Conservation (phyloP, 1,140 invertebrate genomes). For the Drosophila azteca region DNA sequence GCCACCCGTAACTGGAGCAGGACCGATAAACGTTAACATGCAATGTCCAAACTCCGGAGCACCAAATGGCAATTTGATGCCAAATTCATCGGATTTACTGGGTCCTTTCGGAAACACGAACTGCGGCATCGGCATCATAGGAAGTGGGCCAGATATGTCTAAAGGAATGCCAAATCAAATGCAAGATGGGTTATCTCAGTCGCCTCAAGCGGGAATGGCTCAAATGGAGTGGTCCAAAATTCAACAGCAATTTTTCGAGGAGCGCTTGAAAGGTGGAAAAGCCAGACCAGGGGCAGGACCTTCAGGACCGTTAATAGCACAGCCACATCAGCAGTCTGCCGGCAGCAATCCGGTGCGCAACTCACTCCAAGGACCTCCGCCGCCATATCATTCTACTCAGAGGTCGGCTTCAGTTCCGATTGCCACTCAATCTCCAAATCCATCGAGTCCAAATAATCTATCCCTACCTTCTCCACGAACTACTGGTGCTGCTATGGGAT, state of each 20-base stretch:
- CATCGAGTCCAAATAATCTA: constrained; percentile 89
- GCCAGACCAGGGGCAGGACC: constrained; percentile 19
- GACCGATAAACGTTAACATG: constrained; percentile 32
- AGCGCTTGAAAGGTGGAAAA: constrained; percentile 84
- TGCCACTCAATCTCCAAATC: constrained; percentile 89
- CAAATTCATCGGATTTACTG: constrained; percentile 57
- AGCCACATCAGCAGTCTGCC: constrained; percentile 17
- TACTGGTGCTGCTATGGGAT: constrained; percentile 85
- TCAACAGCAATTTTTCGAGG: constrained; percentile 92
- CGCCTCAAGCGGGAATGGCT: constrained; percentile 24
- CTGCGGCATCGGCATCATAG: constrained; percentile 29
- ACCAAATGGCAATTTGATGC: constrained; percentile 38
- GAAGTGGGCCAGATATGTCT: constrained; percentile 32
- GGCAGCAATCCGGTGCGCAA: constrained; percentile 75
- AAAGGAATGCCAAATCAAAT: constrained; percentile 55
- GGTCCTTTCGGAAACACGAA: constrained; percentile 45
- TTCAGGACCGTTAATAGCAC: neutral
- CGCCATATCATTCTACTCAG: constrained; percentile 92
- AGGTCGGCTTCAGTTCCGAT: constrained; percentile 93
- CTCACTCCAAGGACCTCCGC: constrained; percentile 91
- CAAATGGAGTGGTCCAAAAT: constrained; percentile 94
- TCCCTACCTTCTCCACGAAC: constrained; percentile 89
- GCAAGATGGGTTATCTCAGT: constrained; percentile 84
- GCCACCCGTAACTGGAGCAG: constrained; percentile 12
- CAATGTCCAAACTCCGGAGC: constrained; percentile 24